phyloP scores from a whole-genome alignment of 2,113 vertebrate species.

The Etheostoma cragini region DNA sequence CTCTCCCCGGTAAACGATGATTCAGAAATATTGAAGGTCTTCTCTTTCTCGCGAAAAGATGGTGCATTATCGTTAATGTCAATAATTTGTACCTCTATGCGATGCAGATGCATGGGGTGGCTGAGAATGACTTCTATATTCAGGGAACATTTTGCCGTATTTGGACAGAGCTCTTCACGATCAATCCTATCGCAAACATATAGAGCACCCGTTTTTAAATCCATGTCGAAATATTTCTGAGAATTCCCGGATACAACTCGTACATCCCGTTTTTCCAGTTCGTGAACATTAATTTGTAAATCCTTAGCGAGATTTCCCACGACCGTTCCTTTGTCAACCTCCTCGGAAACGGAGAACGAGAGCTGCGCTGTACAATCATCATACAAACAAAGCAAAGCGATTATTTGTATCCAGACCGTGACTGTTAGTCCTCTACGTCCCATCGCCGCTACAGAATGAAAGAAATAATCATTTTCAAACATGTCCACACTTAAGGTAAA shows the following conservation, averaged over 20 bases:
- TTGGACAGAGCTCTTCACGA: constrained; percentile 84
- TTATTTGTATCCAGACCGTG: constrained; percentile 44
- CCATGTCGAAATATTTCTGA: constrained; percentile 80
- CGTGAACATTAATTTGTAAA: constrained; percentile 67
- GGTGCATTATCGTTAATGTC: constrained; percentile 89
- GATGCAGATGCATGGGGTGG: constrained; percentile 82
- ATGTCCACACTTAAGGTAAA: background rate
- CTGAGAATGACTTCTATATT: constrained; percentile 85
- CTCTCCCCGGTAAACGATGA: constrained; percentile 72
- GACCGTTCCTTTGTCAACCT: constrained; percentile 79
- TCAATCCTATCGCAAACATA: constrained; percentile 84
- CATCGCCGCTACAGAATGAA: constrained; percentile 44
- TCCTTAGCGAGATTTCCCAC: constrained; percentile 83
- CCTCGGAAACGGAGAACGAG: constrained; percentile 76
- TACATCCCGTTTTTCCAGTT: constrained; percentile 71
- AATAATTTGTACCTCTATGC: constrained; percentile 82
- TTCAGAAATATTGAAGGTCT: constrained; percentile 80
- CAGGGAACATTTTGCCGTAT: constrained; percentile 77
- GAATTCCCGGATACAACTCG: constrained; percentile 70
- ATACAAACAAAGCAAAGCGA: constrained; percentile 57
- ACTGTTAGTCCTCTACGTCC: constrained; percentile 18
- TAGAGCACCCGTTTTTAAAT: constrained; percentile 83
- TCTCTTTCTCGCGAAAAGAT: constrained; percentile 75
- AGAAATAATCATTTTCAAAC: background rate
- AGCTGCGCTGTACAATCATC: constrained; percentile 67